phyloP scores from a whole-genome alignment of 1,140 invertebrate species.

The Drosophila sechellia region DNA sequence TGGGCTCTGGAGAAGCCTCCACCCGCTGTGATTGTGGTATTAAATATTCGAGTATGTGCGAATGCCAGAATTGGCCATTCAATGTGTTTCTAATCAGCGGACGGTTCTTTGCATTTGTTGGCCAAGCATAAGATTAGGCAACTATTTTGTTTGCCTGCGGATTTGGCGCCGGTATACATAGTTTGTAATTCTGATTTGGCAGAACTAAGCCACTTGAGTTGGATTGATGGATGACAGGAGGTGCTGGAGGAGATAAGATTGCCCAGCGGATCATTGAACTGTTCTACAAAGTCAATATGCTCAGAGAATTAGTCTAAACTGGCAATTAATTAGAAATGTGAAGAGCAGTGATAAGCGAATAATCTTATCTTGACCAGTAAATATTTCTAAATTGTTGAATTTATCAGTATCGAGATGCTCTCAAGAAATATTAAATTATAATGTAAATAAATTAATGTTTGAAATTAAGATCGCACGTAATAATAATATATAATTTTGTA shows the following conservation, averaged over 20 bases:
- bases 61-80: constrained; percentile 16
- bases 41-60: not conserved
- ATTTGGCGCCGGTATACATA: constrained; percentile 23
- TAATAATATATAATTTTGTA: no score
- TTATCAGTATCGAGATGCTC: not conserved
- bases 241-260: constrained; percentile 28
- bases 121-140: constrained; percentile 32
- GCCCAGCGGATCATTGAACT: constrained; percentile 41
- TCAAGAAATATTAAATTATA: not conserved
- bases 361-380: not conserved
- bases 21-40: constrained; percentile 51
- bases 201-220: not conserved
- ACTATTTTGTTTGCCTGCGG: constrained; percentile 27
- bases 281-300: constrained; percentile 18
- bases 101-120: constrained; percentile 5
- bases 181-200: constrained; percentile 38
- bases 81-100: constrained; percentile 21
- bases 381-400: not conserved
- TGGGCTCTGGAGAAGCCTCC: constrained; percentile 8
- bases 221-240: constrained; percentile 37
- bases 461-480: no score
- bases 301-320: constrained; percentile 14
- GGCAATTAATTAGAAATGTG: constrained; percentile 35
- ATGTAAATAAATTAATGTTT: no score
- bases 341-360: constrained; percentile 17